These are phyloP conservation scores for Trypoxylon attenuatum DNA, from an alignment of 2,888 invertebrate species.

Conservation along the genomic window DNA sequence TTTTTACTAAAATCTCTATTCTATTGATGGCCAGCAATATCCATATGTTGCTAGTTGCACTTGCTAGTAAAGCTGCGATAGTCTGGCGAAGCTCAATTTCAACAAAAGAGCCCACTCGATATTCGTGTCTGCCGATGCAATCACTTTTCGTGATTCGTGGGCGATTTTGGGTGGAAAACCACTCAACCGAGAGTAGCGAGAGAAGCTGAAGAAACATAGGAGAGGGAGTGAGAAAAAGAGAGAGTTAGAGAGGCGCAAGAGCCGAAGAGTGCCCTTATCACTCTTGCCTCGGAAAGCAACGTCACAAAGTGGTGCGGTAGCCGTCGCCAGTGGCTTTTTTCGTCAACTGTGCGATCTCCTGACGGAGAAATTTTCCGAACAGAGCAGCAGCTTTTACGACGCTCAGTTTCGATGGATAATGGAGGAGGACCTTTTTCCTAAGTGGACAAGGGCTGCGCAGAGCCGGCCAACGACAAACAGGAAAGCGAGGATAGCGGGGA, in stretches of 20 bases:
- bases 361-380: slow-evolving; percentile 43
- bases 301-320: slow-evolving; percentile 27
- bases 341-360: slow-evolving; percentile 19
- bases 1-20: too few relatives aligned
- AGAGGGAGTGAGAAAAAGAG: neutral
- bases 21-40: too few relatives aligned
- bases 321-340: slow-evolving; percentile 10
- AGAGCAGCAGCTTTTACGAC: slow-evolving; percentile 34
- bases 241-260: neutral
- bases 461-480: slow-evolving; percentile 27
- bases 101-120: too few relatives aligned
- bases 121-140: neutral
- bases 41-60: too few relatives aligned
- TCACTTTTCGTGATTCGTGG: neutral
- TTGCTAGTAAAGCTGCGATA: too few relatives aligned
- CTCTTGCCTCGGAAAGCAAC: slow-evolving; percentile 21
- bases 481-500: slow-evolving; percentile 11
- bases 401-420: slow-evolving; percentile 35
- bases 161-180: slow-evolving; percentile 1
- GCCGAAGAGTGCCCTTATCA: slow-evolving; percentile 24
- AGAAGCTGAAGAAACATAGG: neutral
- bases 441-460: slow-evolving; percentile 38
- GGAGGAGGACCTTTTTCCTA: slow-evolving; percentile 25
- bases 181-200: neutral
- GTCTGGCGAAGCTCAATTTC: too few relatives aligned